These are phyloP conservation scores for Ormyrus thymus DNA, from an alignment of 2,888 invertebrate genomes.

Conservation along the genomic window DNA sequence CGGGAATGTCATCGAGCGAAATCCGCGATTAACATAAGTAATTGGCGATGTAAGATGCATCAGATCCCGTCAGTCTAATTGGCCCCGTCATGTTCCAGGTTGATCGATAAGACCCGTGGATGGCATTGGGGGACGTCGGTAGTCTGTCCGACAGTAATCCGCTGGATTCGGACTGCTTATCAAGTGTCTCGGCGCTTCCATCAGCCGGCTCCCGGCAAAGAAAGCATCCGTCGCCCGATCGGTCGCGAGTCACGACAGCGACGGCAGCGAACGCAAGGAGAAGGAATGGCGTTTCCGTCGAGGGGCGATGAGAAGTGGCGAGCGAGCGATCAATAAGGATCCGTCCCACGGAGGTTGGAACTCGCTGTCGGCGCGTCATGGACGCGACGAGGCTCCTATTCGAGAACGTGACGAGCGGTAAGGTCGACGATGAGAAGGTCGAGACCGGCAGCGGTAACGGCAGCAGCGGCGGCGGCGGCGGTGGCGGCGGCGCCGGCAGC, in stretches of 20 bases:
- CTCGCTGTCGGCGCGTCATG: background rate
- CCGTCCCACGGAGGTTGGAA: constrained; percentile 5
- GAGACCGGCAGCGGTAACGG: constrained; percentile 6
- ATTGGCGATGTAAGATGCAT: constrained; percentile 11
- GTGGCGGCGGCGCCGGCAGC: too few species aligned
- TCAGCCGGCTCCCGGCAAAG: background rate
- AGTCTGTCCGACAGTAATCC: constrained; percentile 39
- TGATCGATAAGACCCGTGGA: constrained; percentile 41
- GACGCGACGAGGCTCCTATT: constrained; percentile 54
- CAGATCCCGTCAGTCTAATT: constrained; percentile 29
- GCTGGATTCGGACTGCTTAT: constrained; percentile 10
- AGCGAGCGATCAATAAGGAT: constrained; percentile 9
- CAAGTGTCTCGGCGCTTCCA: constrained; percentile 24
- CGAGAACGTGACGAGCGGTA: constrained; percentile 54
- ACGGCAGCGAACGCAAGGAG: background rate
- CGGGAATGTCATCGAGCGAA: constrained; percentile 8
- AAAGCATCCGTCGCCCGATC: too few species aligned
- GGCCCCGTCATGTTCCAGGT: constrained; percentile 34
- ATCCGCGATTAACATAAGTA: constrained; percentile 17
- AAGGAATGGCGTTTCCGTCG: background rate
- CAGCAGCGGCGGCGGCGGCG: background rate
- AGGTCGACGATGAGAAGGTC: background rate
- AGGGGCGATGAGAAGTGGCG: background rate
- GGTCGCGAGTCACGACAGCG: too few species aligned
- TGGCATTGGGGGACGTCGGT: constrained; percentile 37